Conservation (phyloP, 2,113 vertebrate genomes). For the Gambusia affinis region DNA sequence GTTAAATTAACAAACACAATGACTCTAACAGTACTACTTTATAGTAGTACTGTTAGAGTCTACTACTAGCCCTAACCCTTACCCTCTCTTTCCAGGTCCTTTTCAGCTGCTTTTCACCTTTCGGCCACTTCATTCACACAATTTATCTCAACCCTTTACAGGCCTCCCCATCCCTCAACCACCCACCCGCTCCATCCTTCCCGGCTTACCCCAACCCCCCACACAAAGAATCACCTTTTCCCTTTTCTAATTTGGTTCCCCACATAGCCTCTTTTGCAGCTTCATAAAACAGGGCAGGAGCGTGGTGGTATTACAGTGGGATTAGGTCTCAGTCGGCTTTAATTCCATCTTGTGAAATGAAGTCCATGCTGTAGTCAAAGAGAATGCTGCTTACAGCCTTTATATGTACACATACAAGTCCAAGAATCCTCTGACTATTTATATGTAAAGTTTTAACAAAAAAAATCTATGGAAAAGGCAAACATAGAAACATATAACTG, state of each 20-base stretch:
- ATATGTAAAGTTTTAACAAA: slow-evolving; percentile 20
- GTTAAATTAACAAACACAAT: background rate
- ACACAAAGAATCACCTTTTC: slow-evolving; percentile 17
- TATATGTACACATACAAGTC: slow-evolving; percentile 18
- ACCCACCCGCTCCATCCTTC: background rate
- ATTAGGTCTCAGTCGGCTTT: slow-evolving; percentile 72
- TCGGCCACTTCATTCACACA: background rate
- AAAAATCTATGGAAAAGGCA: background rate
- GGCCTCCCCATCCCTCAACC: too few relatives aligned
- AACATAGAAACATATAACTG: background rate
- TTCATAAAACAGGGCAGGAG: slow-evolving; percentile 38
- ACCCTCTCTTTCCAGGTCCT: background rate
- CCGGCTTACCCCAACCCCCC: slow-evolving; percentile 27
- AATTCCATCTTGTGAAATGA: slow-evolving; percentile 72
- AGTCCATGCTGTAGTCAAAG: slow-evolving; percentile 52
- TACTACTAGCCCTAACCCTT: too few relatives aligned
- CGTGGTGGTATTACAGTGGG: slow-evolving; percentile 56
- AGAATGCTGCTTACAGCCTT: slow-evolving; percentile 37
- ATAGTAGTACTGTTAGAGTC: too few relatives aligned
- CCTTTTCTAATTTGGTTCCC: slow-evolving; percentile 33
- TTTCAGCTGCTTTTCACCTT: background rate
- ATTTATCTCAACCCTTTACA: background rate
- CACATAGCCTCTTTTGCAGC: slow-evolving; percentile 19
- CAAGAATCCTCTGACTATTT: slow-evolving; percentile 8
- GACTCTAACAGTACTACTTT: background rate